Conservation (phyloP, 1,140 invertebrate species). For the Solenopsis fugax region DNA sequence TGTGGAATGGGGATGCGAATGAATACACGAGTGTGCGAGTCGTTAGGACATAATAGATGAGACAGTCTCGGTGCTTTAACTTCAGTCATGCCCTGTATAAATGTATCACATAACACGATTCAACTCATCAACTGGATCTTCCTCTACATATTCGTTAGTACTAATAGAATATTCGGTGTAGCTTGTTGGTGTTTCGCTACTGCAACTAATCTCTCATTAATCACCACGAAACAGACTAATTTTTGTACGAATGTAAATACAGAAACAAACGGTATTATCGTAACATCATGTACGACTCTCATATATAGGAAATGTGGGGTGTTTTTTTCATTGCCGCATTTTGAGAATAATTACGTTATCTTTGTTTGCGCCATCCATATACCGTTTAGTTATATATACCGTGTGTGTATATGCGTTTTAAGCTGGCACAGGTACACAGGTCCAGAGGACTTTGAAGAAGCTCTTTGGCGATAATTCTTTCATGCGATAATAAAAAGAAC, state of each 20-base stretch:
- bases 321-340: constrained; percentile 75
- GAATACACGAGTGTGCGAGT: constrained; percentile 34
- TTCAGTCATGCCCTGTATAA: constrained; percentile 55
- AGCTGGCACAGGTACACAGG: constrained; percentile 30
- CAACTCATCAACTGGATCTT: constrained; percentile 67
- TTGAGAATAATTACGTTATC: constrained; percentile 52
- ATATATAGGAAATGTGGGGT: constrained; percentile 67
- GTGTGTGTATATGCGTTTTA: constrained; percentile 46
- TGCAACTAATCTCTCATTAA: constrained; percentile 78
- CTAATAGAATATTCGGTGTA: constrained; percentile 78
- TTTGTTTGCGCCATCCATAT: constrained; percentile 59
- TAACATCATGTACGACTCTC: constrained; percentile 54
- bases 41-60: constrained; percentile 62
- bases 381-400: constrained; percentile 46
- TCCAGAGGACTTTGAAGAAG: constrained; percentile 45
- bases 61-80: constrained; percentile 51
- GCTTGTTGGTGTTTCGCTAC: constrained; percentile 80
- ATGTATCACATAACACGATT: constrained; percentile 66
- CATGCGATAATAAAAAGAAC: constrained; percentile 76
- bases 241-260: constrained; percentile 74
- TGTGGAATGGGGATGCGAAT: constrained; percentile 58
- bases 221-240: constrained; percentile 77
- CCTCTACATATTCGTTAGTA: constrained; percentile 73
- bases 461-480: constrained; percentile 45
- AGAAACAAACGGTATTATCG: constrained; percentile 68